A percentile compares a stretch with the other conserved stretches of the same genome.
phyloP scores from a whole-genome alignment of 1,140 invertebrate species.

The Heterodera carotae region DNA sequence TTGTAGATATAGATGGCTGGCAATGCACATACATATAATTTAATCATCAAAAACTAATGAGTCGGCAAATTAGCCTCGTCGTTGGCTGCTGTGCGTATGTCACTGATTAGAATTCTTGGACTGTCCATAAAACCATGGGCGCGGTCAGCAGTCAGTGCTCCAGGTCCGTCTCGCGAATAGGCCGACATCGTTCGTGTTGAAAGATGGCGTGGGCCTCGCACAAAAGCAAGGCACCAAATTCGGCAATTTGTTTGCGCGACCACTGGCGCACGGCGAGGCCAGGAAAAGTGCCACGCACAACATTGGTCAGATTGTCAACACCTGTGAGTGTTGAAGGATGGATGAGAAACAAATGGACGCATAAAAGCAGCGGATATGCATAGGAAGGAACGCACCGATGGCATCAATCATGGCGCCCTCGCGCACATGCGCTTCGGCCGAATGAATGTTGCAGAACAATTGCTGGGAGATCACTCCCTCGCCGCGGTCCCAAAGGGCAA shows the following conservation, averaged over 20 bases:
- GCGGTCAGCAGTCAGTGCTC: not conserved
- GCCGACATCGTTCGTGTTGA: slow-evolving; percentile 76
- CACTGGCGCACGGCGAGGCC: slow-evolving; percentile 77
- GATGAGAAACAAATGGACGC: not conserved
- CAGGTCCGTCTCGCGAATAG: slow-evolving; percentile 73
- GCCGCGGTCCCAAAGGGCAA: slow-evolving; percentile 82
- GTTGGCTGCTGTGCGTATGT: too few species aligned
- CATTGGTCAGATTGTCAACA: slow-evolving; percentile 77
- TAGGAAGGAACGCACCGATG: slow-evolving; percentile 69
- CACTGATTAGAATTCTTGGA: too few species aligned
- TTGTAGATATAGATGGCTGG: too few species aligned
- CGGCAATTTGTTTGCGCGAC: slow-evolving; percentile 73
- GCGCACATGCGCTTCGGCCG: slow-evolving; percentile 85
- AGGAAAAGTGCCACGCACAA: slow-evolving; percentile 81
- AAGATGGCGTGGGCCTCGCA: slow-evolving; percentile 82
- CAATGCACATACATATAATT: too few species aligned
- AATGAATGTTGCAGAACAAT: slow-evolving; percentile 85
- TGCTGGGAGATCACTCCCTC: slow-evolving; percentile 85
- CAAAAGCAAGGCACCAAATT: slow-evolving; percentile 80
- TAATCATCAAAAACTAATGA: too few species aligned
- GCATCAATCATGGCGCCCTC: slow-evolving; percentile 89
- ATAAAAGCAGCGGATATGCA: slow-evolving; percentile 22
- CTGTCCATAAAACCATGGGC: too few species aligned
- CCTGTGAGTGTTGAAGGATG: slow-evolving; percentile 61
- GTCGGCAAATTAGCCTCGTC: too few species aligned